These are phyloP conservation scores for Scartelaos histophorus DNA, from an alignment of 2,113 vertebrate species.

Conservation along the genomic window DNA sequence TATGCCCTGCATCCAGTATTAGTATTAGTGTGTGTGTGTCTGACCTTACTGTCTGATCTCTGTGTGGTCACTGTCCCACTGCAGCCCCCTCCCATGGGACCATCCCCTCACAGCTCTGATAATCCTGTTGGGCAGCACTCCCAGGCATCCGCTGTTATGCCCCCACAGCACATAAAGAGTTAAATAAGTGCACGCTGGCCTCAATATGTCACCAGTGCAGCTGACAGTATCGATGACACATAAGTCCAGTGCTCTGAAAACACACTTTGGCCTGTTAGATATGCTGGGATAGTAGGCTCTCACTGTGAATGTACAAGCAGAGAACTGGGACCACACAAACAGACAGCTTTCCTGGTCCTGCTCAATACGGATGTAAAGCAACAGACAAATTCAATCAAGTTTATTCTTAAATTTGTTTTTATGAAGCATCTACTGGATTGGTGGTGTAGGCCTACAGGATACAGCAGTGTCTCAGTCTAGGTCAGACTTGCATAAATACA, in stretches of 20 bases:
- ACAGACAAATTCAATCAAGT: neutral
- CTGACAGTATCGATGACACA: constrained; percentile 51
- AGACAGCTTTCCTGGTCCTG: constrained; percentile 1
- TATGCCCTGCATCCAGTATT: neutral
- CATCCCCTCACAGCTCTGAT: constrained; percentile 38
- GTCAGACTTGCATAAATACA: neutral
- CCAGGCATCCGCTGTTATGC: constrained; percentile 33
- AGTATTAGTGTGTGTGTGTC: constrained; percentile 8
- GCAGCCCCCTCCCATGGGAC: constrained; percentile 31
- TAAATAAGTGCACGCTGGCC: constrained; percentile 42
- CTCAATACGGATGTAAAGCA: neutral
- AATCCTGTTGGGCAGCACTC: constrained; percentile 42
- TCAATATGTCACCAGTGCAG: constrained; percentile 60
- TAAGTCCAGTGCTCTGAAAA: constrained; percentile 45
- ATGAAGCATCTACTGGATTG: too few species aligned
- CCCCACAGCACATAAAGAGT: constrained; percentile 19
- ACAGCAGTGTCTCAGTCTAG: neutral
- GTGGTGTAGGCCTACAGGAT: too few species aligned
- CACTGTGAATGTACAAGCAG: constrained; percentile 29
- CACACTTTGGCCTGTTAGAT: constrained; percentile 21
- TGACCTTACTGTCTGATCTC: constrained; percentile 39
- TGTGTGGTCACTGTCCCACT: constrained; percentile 43
- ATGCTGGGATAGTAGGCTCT: constrained; percentile 22
- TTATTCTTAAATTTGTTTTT: neutral
- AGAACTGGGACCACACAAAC: constrained; percentile 13